phyloP scores from a whole-genome alignment of 2,888 invertebrate genomes.

The Caenorhabditis sp. region DNA sequence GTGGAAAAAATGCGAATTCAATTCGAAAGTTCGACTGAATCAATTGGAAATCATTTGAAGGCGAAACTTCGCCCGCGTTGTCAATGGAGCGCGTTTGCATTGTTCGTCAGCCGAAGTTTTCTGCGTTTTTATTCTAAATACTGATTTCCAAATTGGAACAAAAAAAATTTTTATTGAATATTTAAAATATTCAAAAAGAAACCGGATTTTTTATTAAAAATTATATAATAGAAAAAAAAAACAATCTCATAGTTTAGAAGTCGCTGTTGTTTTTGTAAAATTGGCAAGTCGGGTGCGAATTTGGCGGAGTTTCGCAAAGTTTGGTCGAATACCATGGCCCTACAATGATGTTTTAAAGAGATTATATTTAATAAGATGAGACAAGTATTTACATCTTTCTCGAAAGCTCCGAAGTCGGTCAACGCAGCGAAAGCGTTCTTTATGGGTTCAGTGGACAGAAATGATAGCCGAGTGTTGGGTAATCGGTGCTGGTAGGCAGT shows the following conservation, averaged over 20 bases:
- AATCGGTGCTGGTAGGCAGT: constrained; percentile 44
- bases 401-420: constrained; percentile 47
- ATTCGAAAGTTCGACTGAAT: neutral
- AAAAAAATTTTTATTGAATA: too few relatives aligned
- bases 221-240: neutral
- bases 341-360: constrained; percentile 3
- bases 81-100: neutral
- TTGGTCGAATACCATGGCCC: constrained; percentile 28
- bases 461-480: constrained; percentile 63
- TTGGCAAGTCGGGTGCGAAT: constrained; percentile 29
- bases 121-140: neutral
- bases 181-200: too few relatives aligned
- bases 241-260: constrained; percentile 8
- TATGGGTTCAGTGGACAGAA: constrained; percentile 72
- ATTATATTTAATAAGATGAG: neutral
- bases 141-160: neutral
- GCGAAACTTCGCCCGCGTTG: neutral
- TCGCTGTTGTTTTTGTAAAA: constrained; percentile 20
- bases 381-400: constrained; percentile 37
- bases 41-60: neutral
- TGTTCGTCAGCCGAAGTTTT: too few relatives aligned
- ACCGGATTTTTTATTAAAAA: too few relatives aligned
- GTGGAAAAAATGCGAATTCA: neutral
- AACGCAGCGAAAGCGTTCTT: constrained; percentile 71
- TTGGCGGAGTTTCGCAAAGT: constrained; percentile 36